phyloP scores from a whole-genome alignment of 2,113 vertebrate species.

The Ascaphus truei region DNA sequence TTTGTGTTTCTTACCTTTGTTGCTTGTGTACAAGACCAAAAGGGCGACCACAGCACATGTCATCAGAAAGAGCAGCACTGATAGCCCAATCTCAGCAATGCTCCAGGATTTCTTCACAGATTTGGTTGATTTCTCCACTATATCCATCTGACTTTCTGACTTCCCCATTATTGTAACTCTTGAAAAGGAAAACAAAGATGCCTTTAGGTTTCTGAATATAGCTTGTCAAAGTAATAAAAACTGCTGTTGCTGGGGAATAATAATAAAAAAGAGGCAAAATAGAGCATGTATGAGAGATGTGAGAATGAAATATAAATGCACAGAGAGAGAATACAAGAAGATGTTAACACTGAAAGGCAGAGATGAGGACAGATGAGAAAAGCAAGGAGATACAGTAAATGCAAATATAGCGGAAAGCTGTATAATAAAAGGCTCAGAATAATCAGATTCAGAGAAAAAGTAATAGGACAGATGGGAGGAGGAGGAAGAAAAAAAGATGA shows the following conservation, averaged over 20 bases:
- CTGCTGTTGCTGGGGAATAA: too few species aligned
- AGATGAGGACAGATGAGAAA: slow-evolving; percentile 37
- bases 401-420: too few species aligned
- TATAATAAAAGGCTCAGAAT: too few species aligned
- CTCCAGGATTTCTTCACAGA: slow-evolving; percentile 69
- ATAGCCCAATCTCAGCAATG: slow-evolving; percentile 69
- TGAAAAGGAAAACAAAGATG: slow-evolving; percentile 15
- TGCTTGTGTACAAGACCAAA: slow-evolving; percentile 75
- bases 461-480: slow-evolving; percentile 24
- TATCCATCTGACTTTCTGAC: slow-evolving; percentile 86
- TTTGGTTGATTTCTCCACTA: slow-evolving; percentile 79
- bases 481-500: slow-evolving; percentile 28
- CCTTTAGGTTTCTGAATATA: slow-evolving; percentile 18
- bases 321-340: not conserved
- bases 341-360: slow-evolving; percentile 39
- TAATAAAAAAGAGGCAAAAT: too few species aligned
- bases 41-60: slow-evolving; percentile 77
- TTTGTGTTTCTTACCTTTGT: slow-evolving; percentile 75
- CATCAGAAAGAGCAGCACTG: slow-evolving; percentile 75
- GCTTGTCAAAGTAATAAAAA: slow-evolving; percentile 40
- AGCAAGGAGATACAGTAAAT: too few species aligned
- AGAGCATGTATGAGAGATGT: too few species aligned
- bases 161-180: slow-evolving; percentile 81
- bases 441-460: too few species aligned
- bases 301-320: too few species aligned